These are phyloP conservation scores for Calameuta idolon DNA, from an alignment of 2,888 invertebrate species.

Conservation along the genomic window DNA sequence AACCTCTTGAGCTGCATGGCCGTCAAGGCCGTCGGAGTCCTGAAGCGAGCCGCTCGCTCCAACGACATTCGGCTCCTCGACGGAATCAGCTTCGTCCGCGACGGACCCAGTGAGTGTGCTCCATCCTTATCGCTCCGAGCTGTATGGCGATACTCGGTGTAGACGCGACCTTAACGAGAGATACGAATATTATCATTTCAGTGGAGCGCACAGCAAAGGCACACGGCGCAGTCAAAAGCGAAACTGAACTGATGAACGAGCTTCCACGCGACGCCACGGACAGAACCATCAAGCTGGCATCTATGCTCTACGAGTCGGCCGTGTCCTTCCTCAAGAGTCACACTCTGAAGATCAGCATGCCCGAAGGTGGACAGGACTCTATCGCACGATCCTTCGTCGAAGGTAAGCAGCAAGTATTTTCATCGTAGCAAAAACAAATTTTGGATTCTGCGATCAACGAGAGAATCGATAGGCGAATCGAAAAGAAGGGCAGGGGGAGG, in stretches of 20 bases:
- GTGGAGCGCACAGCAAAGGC: not conserved
- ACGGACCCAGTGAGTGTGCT: conserved; percentile 55
- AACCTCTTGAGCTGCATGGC: conserved; percentile 71
- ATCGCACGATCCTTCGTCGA: conserved; percentile 81
- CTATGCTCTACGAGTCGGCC: conserved; percentile 71
- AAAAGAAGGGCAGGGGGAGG: too few relatives aligned
- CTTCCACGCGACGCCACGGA: conserved; percentile 70
- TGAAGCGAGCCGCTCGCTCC: conserved; percentile 71
- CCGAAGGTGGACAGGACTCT: conserved; percentile 72
- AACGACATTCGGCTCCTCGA: conserved; percentile 71
- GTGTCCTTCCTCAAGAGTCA: conserved; percentile 73
- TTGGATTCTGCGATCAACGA: conserved; percentile 3
- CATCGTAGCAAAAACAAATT: conserved; percentile 11
- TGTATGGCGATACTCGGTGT: not conserved
- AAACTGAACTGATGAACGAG: conserved; percentile 69
- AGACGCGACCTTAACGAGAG: not conserved
- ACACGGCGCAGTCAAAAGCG: conserved; percentile 48
- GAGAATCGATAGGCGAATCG: not conserved
- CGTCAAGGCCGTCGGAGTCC: conserved; percentile 70
- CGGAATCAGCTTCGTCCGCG: conserved; percentile 71
- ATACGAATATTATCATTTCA: too few relatives aligned
- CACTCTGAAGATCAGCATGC: conserved; percentile 78
- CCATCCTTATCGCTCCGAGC: not conserved
- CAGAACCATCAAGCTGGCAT: conserved; percentile 69
- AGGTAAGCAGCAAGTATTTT: conserved; percentile 69